Evolutionary conservation across 2,888 invertebrate species (phyloP).

Genomic region (Dryadula phaetusa): DNA sequence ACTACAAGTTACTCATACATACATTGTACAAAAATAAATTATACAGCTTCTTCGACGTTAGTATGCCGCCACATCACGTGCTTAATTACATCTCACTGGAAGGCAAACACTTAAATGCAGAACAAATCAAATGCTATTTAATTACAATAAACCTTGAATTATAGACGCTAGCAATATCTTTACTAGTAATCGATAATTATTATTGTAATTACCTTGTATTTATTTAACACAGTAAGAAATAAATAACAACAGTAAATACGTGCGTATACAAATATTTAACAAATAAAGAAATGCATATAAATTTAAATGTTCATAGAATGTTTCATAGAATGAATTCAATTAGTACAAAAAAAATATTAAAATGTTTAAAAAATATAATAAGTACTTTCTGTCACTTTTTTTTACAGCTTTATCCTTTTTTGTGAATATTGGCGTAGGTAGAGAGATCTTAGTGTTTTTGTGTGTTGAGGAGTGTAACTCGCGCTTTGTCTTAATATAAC

Average conservation of each 20-base stretch:
- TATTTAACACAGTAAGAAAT: neutral
- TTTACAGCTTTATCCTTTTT: neutral
- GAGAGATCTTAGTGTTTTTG: no score
- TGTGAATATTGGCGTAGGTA: no score
- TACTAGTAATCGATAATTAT: slow-evolving; percentile 19
- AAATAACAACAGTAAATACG: neutral
- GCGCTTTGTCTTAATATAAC: no score
- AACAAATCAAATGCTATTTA: slow-evolving; percentile 38
- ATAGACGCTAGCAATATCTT: slow-evolving; percentile 25
- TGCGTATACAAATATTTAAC: neutral
- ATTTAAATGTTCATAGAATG: neutral
- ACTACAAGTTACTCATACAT: neutral
- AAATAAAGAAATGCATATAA: neutral
- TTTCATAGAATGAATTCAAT: neutral
- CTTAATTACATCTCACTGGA: slow-evolving; percentile 36
- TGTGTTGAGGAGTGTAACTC: no score
- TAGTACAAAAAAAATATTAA: neutral
- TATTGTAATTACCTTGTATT: neutral
- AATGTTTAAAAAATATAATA: neutral
- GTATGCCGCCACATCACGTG: slow-evolving; percentile 32
- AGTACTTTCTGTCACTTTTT: neutral
- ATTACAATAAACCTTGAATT: slow-evolving; percentile 41
- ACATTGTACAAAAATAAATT: slow-evolving; percentile 19
- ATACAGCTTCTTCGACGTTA: slow-evolving; percentile 32
- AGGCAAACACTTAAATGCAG: slow-evolving; percentile 27